Percentiles rank a stretch among this genome's conserved stretches.
Conservation (phyloP, 2,797 vertebrate genomes). For the Calcarius lapponicus region DNA sequence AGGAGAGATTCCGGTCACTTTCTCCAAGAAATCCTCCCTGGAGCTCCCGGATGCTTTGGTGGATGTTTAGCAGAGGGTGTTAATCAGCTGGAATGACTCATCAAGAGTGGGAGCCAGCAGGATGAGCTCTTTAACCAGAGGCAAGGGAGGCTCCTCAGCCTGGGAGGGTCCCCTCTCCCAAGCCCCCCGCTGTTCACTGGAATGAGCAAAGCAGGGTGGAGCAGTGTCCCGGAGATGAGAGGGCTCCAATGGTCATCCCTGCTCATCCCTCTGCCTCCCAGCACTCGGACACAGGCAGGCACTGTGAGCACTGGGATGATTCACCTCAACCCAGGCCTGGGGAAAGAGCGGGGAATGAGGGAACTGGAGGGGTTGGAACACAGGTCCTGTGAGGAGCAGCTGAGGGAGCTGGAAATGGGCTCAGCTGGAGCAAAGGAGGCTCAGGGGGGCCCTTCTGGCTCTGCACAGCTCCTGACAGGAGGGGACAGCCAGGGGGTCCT, state of each 20-base stretch:
- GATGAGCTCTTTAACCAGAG: not conserved
- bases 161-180: not conserved
- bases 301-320: not conserved
- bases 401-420: not conserved
- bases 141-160: not conserved
- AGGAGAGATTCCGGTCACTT: not conserved
- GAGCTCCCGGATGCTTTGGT: not conserved
- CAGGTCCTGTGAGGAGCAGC: not conserved
- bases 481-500: rapidly evolving
- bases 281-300: not conserved
- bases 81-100: not conserved
- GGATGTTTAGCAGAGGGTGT: not conserved
- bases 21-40: not conserved
- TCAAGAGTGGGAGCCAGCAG: not conserved
- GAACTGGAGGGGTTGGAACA: not conserved
- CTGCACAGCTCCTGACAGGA: not conserved
- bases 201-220: not conserved
- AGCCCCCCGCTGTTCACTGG: not conserved
- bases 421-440: not conserved
- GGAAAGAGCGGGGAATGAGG: not conserved
- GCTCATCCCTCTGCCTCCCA: not conserved
- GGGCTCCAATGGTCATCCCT: not conserved
- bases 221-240: not conserved
- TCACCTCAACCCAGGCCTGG: not conserved
- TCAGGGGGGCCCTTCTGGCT: not conserved